Evolutionary conservation across 2,797 vertebrate genomes (phyloP), one percentile per base, ranked within the genome.

Genomic region (Poecilia gillii): DNA sequence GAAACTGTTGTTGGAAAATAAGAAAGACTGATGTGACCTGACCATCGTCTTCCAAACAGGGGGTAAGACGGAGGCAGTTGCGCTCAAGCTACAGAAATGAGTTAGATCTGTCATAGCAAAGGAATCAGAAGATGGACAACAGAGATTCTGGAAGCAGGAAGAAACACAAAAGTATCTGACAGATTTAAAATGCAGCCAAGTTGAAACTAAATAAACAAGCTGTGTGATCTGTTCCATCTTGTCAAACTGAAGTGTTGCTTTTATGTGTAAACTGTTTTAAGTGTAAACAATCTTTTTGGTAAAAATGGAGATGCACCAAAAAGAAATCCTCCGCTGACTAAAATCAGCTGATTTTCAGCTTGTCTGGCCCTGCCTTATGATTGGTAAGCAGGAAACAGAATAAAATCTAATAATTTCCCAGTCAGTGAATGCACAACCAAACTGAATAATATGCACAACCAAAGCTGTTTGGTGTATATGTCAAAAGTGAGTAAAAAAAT

Each of bases 41-140:
- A 43, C 16, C 31, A 33, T 62, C 23, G 28, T 13, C 59, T 59
- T 80, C 28, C 41, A 13, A 49, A 53, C 46, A 53, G 14, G 25
- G 23, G 43, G 25, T 39, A 51, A 74, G 36, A n/a, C 9, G 39
- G 28, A 55, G 43, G 66, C 45, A 76, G 78, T 72, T 73, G 33
- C 47, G 80, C 73, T 49, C 66, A 20, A 84, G 84, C 77, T 72
- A 72, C 51, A 77, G 74, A 84, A 74, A 86, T 88, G 81, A 84
- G 64, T 83, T 85, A 64, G 85, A 89, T 80, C 85, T 84, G 43
- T 76, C 83, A 9, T 73, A 78, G 47, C 20, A 33, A 59, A 64
- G 74, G 39, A 72, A 72, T 74, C 28, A 31, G 75, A 43, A 33
- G 51, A 46, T 74, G 33, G 5, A 72, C 73, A 36, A 1, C 43